Evolutionary conservation across 2,113 vertebrate species (phyloP).

Genomic region (Pomatostomus ruficeps): DNA sequence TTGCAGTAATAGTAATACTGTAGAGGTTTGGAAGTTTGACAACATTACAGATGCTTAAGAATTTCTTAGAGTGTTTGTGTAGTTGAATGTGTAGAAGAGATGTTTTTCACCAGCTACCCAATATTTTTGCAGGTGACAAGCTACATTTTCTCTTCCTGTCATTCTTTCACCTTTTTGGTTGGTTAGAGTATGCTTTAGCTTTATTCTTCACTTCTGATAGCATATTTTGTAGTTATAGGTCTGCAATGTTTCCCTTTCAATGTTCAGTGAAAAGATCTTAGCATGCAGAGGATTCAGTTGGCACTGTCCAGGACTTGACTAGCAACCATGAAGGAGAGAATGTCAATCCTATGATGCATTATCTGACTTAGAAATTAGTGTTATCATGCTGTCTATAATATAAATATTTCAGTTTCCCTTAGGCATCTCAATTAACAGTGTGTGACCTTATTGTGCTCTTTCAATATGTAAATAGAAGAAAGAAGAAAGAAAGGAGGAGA

Average conservation of each 20-base stretch:
- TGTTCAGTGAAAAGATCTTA: background rate
- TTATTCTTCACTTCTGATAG: background rate
- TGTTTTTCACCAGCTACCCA: background rate
- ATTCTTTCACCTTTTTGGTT: background rate
- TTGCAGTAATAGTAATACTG: background rate
- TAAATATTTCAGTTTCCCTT: background rate
- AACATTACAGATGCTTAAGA: background rate
- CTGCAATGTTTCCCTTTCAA: background rate
- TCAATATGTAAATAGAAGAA: background rate
- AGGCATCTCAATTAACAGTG: background rate
- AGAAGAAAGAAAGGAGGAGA: background rate
- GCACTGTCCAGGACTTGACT: too few relatives aligned
- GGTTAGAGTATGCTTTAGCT: background rate
- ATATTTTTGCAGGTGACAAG: background rate
- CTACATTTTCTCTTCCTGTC: background rate
- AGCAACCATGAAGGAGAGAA: background rate
- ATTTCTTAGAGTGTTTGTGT: background rate
- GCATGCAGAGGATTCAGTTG: background rate
- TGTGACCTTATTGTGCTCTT: background rate
- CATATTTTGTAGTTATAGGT: background rate
- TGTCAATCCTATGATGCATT: background rate
- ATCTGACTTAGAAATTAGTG: background rate
- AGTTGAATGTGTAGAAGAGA: background rate
- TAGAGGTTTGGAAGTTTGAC: background rate
- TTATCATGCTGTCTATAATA: background rate